Conservation (phyloP, 2,797 vertebrate genomes). For the Pteronotus mesoamericanus region DNA sequence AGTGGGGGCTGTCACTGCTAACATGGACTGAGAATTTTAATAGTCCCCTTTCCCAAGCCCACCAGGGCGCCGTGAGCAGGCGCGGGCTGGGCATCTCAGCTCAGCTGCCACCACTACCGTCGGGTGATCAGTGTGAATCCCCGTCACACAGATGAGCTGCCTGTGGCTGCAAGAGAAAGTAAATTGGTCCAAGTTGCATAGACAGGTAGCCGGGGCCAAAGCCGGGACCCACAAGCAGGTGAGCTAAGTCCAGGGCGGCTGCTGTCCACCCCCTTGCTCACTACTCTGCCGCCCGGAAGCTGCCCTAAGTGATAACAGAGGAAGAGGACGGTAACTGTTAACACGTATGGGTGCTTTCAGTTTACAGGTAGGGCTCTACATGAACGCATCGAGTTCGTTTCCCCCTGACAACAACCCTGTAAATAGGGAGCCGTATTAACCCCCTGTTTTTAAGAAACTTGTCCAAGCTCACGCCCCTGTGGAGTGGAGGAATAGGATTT, state of each 20-base stretch:
- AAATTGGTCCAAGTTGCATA: not conserved
- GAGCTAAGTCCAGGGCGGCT: not conserved
- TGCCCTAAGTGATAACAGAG: not conserved
- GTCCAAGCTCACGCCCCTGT: not conserved
- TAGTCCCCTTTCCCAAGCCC: not conserved
- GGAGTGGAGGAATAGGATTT: not conserved
- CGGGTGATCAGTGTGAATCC: not conserved
- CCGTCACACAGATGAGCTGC: not conserved
- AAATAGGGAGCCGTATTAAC: not conserved
- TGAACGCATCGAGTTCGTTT: not conserved
- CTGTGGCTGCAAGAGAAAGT: not conserved
- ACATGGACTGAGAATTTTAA: not conserved
- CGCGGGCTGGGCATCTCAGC: fast-evolving
- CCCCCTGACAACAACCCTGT: not conserved
- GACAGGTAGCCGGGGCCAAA: not conserved
- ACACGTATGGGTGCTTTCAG: not conserved
- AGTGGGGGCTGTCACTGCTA: no score
- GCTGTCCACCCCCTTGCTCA: fast-evolving
- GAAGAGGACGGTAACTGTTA: not conserved
- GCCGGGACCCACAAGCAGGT: not conserved
- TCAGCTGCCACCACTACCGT: not conserved
- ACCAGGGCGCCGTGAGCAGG: not conserved
- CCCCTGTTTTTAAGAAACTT: not conserved
- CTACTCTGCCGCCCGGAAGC: not conserved
- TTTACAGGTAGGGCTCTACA: not conserved